These are phyloP conservation scores for Mythimna loreyi DNA, from an alignment of 2,888 invertebrate species.

Conservation along the genomic window DNA sequence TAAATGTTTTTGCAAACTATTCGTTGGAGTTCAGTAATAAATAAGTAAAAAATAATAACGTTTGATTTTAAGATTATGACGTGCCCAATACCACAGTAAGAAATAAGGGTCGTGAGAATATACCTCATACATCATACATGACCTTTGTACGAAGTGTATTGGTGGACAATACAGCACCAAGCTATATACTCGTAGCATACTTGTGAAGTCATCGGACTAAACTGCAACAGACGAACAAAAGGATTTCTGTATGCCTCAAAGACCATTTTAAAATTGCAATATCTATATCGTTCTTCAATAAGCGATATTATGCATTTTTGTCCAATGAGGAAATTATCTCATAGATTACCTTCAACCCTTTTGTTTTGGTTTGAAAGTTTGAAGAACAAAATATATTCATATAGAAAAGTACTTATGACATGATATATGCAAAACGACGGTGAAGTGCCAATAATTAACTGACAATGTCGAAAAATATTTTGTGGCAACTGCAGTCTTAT, in stretches of 20 bases:
- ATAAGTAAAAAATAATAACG: not conserved
- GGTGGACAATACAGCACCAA: not conserved
- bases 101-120: not conserved
- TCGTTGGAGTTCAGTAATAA: no score
- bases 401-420: no score
- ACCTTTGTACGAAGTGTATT: conserved; percentile 3
- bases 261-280: conserved; percentile 3
- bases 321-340: not conserved
- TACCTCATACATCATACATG: not conserved
- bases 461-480: no score
- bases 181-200: not conserved
- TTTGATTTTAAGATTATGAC: not conserved
- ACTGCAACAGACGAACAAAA: not conserved
- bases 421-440: not conserved
- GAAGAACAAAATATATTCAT: not conserved
- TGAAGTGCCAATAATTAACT: no score
- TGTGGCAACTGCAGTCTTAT: not conserved
- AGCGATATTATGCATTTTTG: not conserved
- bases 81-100: not conserved
- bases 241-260: not conserved
- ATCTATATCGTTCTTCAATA: not conserved
- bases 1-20: no score
- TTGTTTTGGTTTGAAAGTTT: not conserved
- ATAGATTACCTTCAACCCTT: not conserved
- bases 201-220: not conserved